Evolutionary conservation across 2,888 invertebrate species (phyloP).

Genomic region (Leptopilina syphax): DNA sequence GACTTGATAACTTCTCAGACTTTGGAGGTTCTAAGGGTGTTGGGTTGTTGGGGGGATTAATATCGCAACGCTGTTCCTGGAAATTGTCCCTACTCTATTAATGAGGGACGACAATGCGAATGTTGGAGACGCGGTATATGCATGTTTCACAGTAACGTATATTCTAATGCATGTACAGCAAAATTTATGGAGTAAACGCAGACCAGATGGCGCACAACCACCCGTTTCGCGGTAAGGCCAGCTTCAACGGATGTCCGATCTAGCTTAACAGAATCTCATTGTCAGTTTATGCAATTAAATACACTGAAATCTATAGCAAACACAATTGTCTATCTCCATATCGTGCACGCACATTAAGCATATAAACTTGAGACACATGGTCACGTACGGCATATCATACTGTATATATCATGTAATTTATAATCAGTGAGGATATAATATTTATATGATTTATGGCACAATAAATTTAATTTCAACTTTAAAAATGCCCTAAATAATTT

Average conservation of each 20-base stretch:
- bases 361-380: neutral
- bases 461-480: too few species aligned
- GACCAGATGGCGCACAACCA: constrained; percentile 58
- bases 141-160: constrained; percentile 48
- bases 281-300: constrained; percentile 55
- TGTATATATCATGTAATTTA: too few species aligned
- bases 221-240: constrained; percentile 51
- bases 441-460: too few species aligned
- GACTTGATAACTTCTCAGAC: constrained; percentile 39
- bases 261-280: constrained; percentile 57
- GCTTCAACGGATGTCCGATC: constrained; percentile 52
- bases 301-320: constrained; percentile 19
- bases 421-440: too few species aligned
- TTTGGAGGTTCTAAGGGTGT: constrained; percentile 26
- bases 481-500: too few species aligned
- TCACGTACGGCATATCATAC: neutral
- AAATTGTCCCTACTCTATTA: constrained; percentile 57
- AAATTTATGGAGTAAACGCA: constrained; percentile 59
- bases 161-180: constrained; percentile 57
- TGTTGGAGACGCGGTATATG: constrained; percentile 39
- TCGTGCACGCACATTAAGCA: neutral
- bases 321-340: constrained; percentile 20
- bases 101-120: constrained; percentile 55
- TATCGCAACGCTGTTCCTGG: constrained; percentile 48
- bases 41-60: constrained; percentile 24